phyloP scores from a whole-genome alignment of 2,797 vertebrate species.

The Premnoplex brunnescens region DNA sequence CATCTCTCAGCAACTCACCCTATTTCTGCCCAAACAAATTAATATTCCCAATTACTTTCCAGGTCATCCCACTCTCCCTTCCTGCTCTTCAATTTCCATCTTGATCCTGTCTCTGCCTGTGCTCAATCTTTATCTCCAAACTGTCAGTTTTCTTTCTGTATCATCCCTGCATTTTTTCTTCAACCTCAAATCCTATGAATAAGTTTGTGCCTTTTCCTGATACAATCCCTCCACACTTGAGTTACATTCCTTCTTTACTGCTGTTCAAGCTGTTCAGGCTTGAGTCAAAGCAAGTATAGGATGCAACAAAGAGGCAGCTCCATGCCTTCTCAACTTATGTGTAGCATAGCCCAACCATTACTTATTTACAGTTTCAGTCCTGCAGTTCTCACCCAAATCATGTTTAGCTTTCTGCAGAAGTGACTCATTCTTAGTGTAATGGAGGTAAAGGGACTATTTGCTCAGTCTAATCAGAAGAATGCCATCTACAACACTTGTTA shows the following conservation, averaged over 20 bases:
- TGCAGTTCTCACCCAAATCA: not conserved
- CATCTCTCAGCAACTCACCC: not conserved
- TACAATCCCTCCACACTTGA: not conserved
- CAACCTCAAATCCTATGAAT: conserved; percentile 15
- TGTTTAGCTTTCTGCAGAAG: not conserved
- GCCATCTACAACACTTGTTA: not conserved
- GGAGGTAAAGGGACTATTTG: not conserved
- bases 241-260: not conserved
- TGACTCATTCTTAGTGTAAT: rapidly evolving
- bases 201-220: not conserved
- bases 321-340: not conserved
- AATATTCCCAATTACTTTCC: not conserved
- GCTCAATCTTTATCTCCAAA: conserved; percentile 38
- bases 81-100: not conserved
- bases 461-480: not conserved
- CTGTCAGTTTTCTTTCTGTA: conserved; percentile 1
- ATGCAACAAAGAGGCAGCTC: not conserved
- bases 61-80: not conserved
- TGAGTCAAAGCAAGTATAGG: not conserved
- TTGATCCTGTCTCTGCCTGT: not conserved
- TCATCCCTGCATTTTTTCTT: not conserved
- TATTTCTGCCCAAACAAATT: not conserved
- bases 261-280: not conserved
- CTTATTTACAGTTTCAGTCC: not conserved
- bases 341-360: not conserved